A percentile compares a stretch with the other conserved stretches of the same genome.
Conservation (phyloP, 1,140 invertebrate species). For the Caenorhabditis briggsae region DNA sequence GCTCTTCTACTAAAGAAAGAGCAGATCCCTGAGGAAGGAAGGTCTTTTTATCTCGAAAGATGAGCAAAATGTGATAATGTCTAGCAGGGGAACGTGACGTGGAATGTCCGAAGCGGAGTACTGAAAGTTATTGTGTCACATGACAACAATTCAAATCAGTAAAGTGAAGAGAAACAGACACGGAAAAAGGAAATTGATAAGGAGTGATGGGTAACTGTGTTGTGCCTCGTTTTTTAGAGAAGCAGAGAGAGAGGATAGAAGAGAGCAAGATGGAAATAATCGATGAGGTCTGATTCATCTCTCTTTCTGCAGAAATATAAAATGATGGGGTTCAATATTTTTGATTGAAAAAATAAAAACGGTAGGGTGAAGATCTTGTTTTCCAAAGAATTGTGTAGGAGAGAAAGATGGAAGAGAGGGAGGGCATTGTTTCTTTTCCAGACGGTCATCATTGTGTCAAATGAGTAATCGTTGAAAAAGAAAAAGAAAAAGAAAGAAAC, state of each 20-base stretch:
- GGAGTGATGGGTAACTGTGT: slow-evolving; percentile 1
- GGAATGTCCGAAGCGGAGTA: slow-evolving; percentile 45
- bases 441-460: too few relatives aligned
- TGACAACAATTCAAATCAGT: not conserved
- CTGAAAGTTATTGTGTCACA: slow-evolving; percentile 11
- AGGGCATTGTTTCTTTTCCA: too few relatives aligned
- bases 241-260: slow-evolving; percentile 21
- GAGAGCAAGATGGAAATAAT: slow-evolving; percentile 20
- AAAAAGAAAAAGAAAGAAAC: too few relatives aligned
- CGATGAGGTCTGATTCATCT: slow-evolving; percentile 11
- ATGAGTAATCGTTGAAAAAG: too few relatives aligned
- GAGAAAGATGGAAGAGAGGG: too few relatives aligned
- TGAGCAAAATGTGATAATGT: slow-evolving; percentile 48
- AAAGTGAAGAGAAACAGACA: not conserved
- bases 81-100: slow-evolving; percentile 14
- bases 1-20: not conserved
- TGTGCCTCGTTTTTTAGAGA: slow-evolving; percentile 42
- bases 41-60: not conserved
- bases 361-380: too few relatives aligned
- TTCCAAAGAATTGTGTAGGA: too few relatives aligned
- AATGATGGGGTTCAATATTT: too few relatives aligned
- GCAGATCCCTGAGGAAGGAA: too few relatives aligned
- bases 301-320: not conserved
- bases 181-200: slow-evolving; percentile 40
- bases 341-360: too few relatives aligned